phyloP scores from a whole-genome alignment of 2,888 invertebrate genomes.

The Venustoraphidia nigricollis region DNA sequence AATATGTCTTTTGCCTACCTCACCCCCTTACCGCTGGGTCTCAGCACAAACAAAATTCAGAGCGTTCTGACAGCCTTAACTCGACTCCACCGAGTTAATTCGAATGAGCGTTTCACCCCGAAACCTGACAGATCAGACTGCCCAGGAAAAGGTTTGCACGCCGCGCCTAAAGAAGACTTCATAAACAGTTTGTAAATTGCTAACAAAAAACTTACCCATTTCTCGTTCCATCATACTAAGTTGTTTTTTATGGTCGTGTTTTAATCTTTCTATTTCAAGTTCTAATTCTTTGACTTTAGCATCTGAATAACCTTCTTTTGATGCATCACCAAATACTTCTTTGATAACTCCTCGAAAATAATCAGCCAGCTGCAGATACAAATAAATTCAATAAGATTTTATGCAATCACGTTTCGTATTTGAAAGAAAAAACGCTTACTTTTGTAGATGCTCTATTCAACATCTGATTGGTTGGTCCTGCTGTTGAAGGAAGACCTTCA shows the following conservation, averaged over 20 bases:
- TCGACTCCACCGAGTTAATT: too few species aligned
- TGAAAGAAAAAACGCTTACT: conserved; percentile 23
- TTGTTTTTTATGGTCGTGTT: conserved; percentile 60
- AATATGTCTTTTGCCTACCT: too few species aligned
- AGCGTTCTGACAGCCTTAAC: too few species aligned
- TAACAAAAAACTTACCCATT: conserved; percentile 23
- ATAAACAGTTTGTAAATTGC: conserved; percentile 20
- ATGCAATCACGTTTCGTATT: neutral
- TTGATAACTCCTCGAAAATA: conserved; percentile 54
- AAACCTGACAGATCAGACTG: too few species aligned
- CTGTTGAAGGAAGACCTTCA: conserved; percentile 30
- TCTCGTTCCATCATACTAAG: conserved; percentile 47
- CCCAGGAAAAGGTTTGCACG: too few species aligned
- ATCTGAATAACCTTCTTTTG: conserved; percentile 35
- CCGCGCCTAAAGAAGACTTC: too few species aligned
- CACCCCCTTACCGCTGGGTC: too few species aligned
- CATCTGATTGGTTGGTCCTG: conserved; percentile 39
- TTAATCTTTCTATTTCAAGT: conserved; percentile 52
- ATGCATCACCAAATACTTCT: conserved; percentile 47
- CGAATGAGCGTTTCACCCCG: too few species aligned
- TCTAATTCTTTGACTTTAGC: conserved; percentile 43
- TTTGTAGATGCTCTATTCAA: conserved; percentile 43
- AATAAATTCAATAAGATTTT: neutral
- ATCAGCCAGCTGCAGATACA: conserved; percentile 39
- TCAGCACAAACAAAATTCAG: too few species aligned